Evolutionary conservation across 2,113 vertebrate species (phyloP), one percentile per base, ranked within the genome.

Genomic region (Melanerpes formicivorus): DNA sequence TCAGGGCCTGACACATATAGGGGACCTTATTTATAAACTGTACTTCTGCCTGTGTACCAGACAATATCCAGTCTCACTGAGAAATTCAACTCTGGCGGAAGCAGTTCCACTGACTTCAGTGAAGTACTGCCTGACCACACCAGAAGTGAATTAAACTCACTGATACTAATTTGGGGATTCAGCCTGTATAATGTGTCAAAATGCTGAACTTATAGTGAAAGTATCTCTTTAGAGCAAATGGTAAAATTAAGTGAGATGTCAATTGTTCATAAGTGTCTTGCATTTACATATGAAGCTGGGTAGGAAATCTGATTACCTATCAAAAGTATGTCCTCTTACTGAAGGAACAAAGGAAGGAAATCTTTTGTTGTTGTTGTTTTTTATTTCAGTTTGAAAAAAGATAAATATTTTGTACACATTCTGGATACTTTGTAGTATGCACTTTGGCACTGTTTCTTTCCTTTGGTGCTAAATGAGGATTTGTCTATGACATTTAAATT

Each of bases 401-500:
- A 6, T 14, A 88, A 92, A 85, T 82, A 58, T 81, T 93, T 84
- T 21, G 55, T 93, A 62, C 92, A 77, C 34, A 73, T 94, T 92
- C 69, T 81, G 60, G 71, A 88, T 70, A 67, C 30, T 79, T 94
- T 27, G 21, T 74, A 88, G 23, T 37, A 69, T 44, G 34, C 4
- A 25, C 4, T 92, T 76, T 29, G 89, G 88, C 34, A 55, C 63
- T 46, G 1, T 92, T 95, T 91, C 50, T 67, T 95, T 94, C 82
- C 72, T 93, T 56, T 84, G 42, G 62, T 67, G 62, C 73, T 83
- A 73, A 89, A 94, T 54, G 60, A 87, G 66, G 52, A 83, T 90
- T 94, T 95, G 42, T 58, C 63, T 62, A 30, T 91, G 73, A 95
- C 93, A 96, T 96, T 44, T 95, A 80, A 93, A 94, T 90, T 93